Conservation (phyloP, 2,797 vertebrate species). For the Tiaroga cobitis region DNA sequence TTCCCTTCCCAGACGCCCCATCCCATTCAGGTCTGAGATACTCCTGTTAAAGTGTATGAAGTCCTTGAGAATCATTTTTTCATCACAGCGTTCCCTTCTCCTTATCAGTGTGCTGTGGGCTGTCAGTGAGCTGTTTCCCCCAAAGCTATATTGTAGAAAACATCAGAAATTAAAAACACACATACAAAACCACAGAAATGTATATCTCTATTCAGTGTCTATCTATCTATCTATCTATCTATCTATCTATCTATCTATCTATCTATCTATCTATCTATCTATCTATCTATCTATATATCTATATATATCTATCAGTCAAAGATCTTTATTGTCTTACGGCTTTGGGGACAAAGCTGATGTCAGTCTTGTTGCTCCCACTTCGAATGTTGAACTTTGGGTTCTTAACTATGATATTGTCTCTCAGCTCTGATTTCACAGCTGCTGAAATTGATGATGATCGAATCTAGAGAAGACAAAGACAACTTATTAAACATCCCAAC, state of each 20-base stretch:
- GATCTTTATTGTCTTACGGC: slow-evolving; percentile 69
- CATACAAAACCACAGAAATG: not conserved
- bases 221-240: not conserved
- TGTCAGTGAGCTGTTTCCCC: slow-evolving; percentile 72
- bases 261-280: not conserved
- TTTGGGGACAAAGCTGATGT: slow-evolving; percentile 77
- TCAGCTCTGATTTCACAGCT: slow-evolving; percentile 38
- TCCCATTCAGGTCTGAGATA: slow-evolving; percentile 58
- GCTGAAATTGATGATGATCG: not conserved
- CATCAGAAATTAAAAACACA: not conserved
- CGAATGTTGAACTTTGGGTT: slow-evolving; percentile 72
- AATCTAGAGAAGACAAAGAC: slow-evolving; percentile 16
- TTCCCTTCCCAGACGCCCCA: slow-evolving; percentile 6
- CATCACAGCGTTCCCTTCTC: slow-evolving; percentile 65
- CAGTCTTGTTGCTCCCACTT: slow-evolving; percentile 66
- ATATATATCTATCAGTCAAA: not conserved
- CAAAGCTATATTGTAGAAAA: slow-evolving; percentile 73
- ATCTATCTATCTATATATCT: not conserved
- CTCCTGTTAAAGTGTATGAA: slow-evolving; percentile 78
- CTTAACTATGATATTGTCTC: slow-evolving; percentile 67
- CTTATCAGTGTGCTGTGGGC: slow-evolving; percentile 70
- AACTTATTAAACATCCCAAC: not conserved
- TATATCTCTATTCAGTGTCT: not conserved
- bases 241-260: not conserved
- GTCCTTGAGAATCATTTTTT: slow-evolving; percentile 72